Conservation (phyloP, 2,888 invertebrate genomes). For the Beris chalybata region DNA sequence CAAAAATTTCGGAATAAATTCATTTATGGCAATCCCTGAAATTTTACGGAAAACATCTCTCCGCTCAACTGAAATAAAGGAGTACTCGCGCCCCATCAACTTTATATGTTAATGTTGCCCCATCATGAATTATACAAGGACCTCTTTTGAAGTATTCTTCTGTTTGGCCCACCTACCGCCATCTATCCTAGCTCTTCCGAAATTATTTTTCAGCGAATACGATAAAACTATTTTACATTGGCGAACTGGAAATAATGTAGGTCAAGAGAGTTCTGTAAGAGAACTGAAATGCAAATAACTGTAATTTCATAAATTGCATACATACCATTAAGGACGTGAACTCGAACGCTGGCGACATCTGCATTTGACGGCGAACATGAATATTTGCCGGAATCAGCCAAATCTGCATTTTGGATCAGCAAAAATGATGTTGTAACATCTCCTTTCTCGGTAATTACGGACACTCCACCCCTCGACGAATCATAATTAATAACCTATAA, state of each 20-base stretch:
- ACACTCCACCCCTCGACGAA: slow-evolving; percentile 75
- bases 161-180: slow-evolving; percentile 2
- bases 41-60: not conserved
- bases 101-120: slow-evolving; percentile 16
- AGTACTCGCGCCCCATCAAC: not conserved
- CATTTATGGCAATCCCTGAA: slow-evolving; percentile 1
- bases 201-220: not conserved
- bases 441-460: slow-evolving; percentile 78
- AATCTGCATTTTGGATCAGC: slow-evolving; percentile 74
- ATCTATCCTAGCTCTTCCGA: slow-evolving; percentile 11
- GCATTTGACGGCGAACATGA: slow-evolving; percentile 80
- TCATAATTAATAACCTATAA: slow-evolving; percentile 76
- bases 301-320: slow-evolving; percentile 37
- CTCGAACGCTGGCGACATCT: slow-evolving; percentile 75
- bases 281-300: slow-evolving; percentile 35
- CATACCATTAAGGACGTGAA: slow-evolving; percentile 82
- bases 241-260: slow-evolving; percentile 16
- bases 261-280: slow-evolving; percentile 25
- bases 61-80: not conserved
- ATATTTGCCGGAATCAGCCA: slow-evolving; percentile 77
- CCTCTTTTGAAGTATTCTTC: not conserved
- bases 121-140: slow-evolving; percentile 15
- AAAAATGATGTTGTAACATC: slow-evolving; percentile 78
- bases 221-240: slow-evolving; percentile 20
- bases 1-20: not conserved